Conservation (phyloP, 1,140 invertebrate species). For the Saccostrea cuccullata region DNA sequence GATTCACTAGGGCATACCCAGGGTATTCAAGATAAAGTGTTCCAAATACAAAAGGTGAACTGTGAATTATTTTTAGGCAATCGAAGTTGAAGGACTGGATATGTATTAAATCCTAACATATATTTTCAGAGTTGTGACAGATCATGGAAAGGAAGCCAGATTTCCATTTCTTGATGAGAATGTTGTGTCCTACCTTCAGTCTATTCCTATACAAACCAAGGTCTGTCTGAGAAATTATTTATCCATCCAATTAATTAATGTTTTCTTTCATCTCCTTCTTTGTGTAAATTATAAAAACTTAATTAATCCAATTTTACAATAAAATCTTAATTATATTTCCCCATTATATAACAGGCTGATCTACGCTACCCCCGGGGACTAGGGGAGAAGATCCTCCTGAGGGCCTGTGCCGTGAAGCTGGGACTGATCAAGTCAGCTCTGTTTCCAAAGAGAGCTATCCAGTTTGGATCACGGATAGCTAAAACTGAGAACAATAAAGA, state of each 20-base stretch:
- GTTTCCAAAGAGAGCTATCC: slow-evolving; percentile 94
- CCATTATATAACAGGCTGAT: slow-evolving; percentile 69
- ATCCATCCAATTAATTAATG: neutral
- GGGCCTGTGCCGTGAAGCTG: slow-evolving; percentile 86
- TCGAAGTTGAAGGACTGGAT: no score
- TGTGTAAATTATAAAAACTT: no score
- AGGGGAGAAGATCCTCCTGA: slow-evolving; percentile 95
- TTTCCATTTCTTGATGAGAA: slow-evolving; percentile 97
- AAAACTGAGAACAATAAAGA: slow-evolving; percentile 89
- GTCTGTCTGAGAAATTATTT: slow-evolving; percentile 74
- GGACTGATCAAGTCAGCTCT: slow-evolving; percentile 84
- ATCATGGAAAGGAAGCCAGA: slow-evolving; percentile 82
- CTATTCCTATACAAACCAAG: slow-evolving; percentile 87
- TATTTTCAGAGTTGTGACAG: slow-evolving; percentile 78
- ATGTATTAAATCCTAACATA: neutral
- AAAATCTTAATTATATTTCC: neutral
- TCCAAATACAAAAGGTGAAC: no score
- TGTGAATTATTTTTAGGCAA: no score
- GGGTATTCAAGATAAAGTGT: no score
- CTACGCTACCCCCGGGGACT: slow-evolving; percentile 84
- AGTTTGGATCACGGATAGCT: slow-evolving; percentile 98
- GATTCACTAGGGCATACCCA: no score
- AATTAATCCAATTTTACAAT: neutral
- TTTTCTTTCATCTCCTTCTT: neutral
- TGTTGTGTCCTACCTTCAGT: slow-evolving; percentile 87